Percentiles rank a stretch among this genome's conserved stretches.
phyloP scores from a whole-genome alignment of 2,113 vertebrate species.

The Heteronetta atricapilla region DNA sequence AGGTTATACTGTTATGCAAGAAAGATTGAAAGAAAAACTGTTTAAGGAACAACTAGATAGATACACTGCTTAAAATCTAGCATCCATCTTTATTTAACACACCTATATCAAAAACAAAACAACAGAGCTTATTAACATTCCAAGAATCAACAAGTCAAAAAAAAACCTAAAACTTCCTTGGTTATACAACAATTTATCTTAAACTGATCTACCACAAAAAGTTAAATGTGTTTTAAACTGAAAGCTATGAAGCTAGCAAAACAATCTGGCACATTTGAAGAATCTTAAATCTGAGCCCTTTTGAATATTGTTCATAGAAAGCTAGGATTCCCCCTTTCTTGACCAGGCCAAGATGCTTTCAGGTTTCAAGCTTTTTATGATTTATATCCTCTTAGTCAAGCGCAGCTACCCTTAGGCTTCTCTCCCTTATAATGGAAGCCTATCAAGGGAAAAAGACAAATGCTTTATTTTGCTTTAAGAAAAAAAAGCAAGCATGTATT shows the following conservation, averaged over 20 bases:
- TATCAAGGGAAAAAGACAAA: background rate
- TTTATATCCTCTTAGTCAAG: background rate
- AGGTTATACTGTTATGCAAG: background rate
- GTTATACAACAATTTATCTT: background rate
- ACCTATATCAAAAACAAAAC: background rate
- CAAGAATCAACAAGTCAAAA: background rate
- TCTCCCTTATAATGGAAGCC: background rate
- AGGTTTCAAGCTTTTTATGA: background rate
- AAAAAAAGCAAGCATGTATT: background rate
- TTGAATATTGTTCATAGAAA: background rate
- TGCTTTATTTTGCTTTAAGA: background rate
- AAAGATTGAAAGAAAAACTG: background rate
- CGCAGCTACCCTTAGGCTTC: background rate
- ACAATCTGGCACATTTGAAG: background rate
- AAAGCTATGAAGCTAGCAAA: background rate
- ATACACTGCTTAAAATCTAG: background rate
- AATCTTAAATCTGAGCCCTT: background rate
- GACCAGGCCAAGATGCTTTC: background rate
- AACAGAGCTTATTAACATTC: background rate
- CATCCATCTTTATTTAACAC: background rate
- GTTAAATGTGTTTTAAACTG: background rate
- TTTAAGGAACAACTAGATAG: background rate
- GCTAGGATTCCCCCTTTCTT: background rate
- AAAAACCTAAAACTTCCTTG: background rate
- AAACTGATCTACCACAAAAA: background rate